phyloP scores from a whole-genome alignment of 2,888 invertebrate genomes.

The Ophion ellenae region DNA sequence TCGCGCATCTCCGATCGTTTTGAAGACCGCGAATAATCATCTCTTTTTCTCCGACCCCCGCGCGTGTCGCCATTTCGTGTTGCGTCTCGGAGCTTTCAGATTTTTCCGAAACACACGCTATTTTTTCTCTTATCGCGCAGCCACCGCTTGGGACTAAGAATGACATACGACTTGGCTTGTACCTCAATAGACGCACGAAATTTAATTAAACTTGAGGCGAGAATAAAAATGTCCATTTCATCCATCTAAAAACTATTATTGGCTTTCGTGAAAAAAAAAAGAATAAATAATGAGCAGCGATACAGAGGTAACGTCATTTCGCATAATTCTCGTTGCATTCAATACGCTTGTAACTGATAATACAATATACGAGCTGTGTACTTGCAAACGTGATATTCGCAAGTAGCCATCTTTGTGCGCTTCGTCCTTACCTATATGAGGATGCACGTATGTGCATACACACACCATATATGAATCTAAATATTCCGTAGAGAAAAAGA shows the following conservation, averaged over 20 bases:
- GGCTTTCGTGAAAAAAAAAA: not conserved
- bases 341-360: not conserved
- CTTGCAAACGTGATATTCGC: not conserved
- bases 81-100: not conserved
- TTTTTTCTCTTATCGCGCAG: slow-evolving; percentile 10
- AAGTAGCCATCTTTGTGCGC: not conserved
- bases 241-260: not conserved
- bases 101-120: not conserved
- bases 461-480: not conserved
- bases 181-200: not conserved
- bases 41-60: slow-evolving; percentile 32
- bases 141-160: not conserved
- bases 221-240: not conserved
- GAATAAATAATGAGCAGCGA: not conserved
- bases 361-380: not conserved
- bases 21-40: slow-evolving; percentile 53
- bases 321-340: not conserved
- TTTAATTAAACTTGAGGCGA: not conserved
- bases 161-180: slow-evolving; percentile 40
- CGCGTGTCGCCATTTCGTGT: too few species aligned
- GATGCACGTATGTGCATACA: not conserved
- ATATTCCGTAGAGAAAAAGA: slow-evolving; percentile 16
- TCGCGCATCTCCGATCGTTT: slow-evolving; percentile 59
- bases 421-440: not conserved
- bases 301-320: not conserved